Evolutionary conservation across 2,888 invertebrate species (phyloP).

Genomic region (Lucinisca nassula): DNA sequence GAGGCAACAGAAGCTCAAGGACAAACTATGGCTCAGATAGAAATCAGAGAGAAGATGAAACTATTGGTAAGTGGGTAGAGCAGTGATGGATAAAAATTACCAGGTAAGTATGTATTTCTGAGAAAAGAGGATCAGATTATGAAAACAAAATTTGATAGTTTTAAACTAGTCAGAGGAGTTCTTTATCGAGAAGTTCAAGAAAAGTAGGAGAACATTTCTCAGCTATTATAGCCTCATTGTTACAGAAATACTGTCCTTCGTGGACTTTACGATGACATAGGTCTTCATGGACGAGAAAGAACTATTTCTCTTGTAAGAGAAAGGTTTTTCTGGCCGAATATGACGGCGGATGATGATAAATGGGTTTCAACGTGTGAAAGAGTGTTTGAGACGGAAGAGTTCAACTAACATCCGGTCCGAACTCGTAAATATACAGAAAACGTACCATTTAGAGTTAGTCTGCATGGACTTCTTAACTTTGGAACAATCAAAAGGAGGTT

Average conservation of each 20-base stretch:
- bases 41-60: background rate
- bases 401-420: slow-evolving; percentile 9
- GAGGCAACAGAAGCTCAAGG: background rate
- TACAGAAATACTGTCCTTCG: background rate
- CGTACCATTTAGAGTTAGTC: slow-evolving; percentile 45
- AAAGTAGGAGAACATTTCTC: slow-evolving; percentile 1
- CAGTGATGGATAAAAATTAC: background rate
- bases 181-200: background rate
- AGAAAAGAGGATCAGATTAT: background rate
- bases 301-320: background rate
- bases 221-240: background rate
- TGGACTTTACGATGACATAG: background rate
- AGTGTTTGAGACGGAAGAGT: slow-evolving; percentile 32
- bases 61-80: background rate
- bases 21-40: background rate
- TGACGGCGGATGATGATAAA: slow-evolving; percentile 16
- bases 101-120: background rate
- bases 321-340: slow-evolving; percentile 40
- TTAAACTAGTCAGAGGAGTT: background rate
- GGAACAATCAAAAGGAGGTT: slow-evolving; percentile 4
- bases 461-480: slow-evolving; percentile 18
- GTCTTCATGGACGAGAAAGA: background rate
- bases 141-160: background rate
- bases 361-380: slow-evolving; percentile 29
- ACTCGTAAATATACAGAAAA: slow-evolving; percentile 21